Base-by-base conservation (phyloP, 2,113 vertebrate species). In the Cricetomys ansorgei region DNA sequence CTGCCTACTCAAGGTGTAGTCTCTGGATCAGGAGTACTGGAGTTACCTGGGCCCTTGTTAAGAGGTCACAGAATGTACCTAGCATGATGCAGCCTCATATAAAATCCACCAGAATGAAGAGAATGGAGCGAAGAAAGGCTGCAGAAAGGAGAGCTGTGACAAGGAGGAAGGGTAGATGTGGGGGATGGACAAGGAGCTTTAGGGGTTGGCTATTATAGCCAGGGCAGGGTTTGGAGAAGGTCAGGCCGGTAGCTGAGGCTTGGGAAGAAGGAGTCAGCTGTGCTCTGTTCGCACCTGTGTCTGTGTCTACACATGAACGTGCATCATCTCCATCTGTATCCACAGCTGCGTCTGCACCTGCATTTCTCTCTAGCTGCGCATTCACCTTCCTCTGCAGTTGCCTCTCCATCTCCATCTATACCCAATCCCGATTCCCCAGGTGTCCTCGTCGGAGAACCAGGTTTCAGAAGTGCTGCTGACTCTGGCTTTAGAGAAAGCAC, bases 41-140 rank as follows among this genome's bases (percentile, higher is more conserved):
- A 0, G 34, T 29, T n/a, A 0, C 59, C 12, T 45, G 40, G 40
- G 48, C 2, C 0, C 37, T 64, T 0, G 0, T 34, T 48, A 34
- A 40, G 17, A 45, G 48, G 23, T 34, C 29, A 69, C 31, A 37
- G 43, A 3, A 8, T 15, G 13, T 5, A 11, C 7, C 53, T 34
- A 12, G 43, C 40, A 64, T 7, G 21, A 13, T 16, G 21, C 19
- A 17, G 8, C 19, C 62, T 5, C 2, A 4, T 43, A 62, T 23
- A 79, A 31, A 43, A 37, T 17, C 48, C 5, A 25, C 48, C 3
- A 29, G 59, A 4, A 21, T 16, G 50, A 53, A 40, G 16, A 65
- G 25, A 45, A 50, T 45, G 6, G 29, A 40, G 62, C 86, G 65
- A 23, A 69, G 53, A 6, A 31, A 48, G 55, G 17, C n/a, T 23